A percentile compares a stretch with the other conserved stretches of the same genome.
phyloP scores from a whole-genome alignment of 2,113 vertebrate species.

The Lipotes vexillifer region DNA sequence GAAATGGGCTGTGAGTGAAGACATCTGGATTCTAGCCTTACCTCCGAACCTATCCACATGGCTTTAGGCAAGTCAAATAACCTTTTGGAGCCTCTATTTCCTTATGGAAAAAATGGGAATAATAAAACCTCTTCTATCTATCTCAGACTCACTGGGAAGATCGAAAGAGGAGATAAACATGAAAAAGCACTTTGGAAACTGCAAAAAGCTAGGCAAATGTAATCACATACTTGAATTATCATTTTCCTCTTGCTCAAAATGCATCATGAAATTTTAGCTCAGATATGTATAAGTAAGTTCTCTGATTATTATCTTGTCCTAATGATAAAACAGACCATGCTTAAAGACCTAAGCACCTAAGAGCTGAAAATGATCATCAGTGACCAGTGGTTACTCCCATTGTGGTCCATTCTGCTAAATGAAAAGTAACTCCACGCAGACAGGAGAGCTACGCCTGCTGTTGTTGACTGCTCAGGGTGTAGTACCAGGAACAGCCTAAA shows the following conservation, averaged over 20 bases:
- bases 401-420: neutral
- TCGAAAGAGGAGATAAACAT: neutral
- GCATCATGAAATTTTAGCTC: constrained; percentile 13
- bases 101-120: constrained; percentile 5
- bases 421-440: neutral
- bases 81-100: constrained; percentile 1
- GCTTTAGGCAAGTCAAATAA: neutral
- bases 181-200: constrained; percentile 28
- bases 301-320: neutral
- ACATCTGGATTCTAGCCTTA: neutral
- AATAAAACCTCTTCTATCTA: neutral
- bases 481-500: neutral
- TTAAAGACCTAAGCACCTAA: neutral
- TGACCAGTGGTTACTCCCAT: neutral
- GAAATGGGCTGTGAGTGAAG: neutral
- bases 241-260: constrained; percentile 18
- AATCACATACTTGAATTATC: neutral
- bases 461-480: neutral
- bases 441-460: neutral
- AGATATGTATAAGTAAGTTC: neutral
- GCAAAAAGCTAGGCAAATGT: constrained; percentile 22
- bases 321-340: neutral
- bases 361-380: neutral
- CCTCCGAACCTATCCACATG: neutral
- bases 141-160: neutral